Evolutionary conservation across 2,113 vertebrate species (phyloP), one percentile per base, ranked within the genome.

Genomic region (Hepsetus odoe): DNA sequence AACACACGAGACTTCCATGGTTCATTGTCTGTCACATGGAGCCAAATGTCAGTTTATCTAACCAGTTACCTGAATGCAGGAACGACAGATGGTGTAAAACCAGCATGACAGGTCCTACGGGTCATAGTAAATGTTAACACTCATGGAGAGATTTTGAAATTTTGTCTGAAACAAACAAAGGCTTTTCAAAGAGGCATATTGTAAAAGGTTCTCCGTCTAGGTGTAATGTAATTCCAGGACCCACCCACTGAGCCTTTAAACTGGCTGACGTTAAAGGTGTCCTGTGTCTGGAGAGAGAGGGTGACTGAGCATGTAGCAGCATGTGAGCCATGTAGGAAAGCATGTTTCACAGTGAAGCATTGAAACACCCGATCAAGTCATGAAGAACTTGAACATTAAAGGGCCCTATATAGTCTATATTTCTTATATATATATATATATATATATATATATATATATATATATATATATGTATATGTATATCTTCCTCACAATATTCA

Each of bases 91-190:
- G 30, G 35, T 18, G 24, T 5, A 32, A 53, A 78, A 69, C 80
- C 70, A 42, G 75, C 32, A 64, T 24, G 56, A 82, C 80, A 33
- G 49, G 80, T 67, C 70, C 14, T 5, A 24, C 64, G 10, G 18
- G 22, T 8, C 33, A 5, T 20, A n/a, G 38, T 30, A 28, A 22
- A 44, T 32, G 24, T 44, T 8, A 73, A 67, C 46, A 28, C 28
- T 28, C 40, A 72, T 6, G 11, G n/a, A 5, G 14, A 11, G 32
- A 9, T 18, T 30, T 8, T n/a, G 18, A 35, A 64, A 35, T 20
- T 20, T 64, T 18, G 11, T 64, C 13, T 16, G 30, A 16, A 35
- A 18, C 9, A 4, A 35, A 64, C 33, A 24, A n/a, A 16, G 49
- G 9, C 2, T n/a, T 20, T 20, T 20, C 16, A 2, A 18, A 49